Base-by-base conservation (phyloP, 2,113 vertebrate genomes). In the Morone chrysops region DNA sequence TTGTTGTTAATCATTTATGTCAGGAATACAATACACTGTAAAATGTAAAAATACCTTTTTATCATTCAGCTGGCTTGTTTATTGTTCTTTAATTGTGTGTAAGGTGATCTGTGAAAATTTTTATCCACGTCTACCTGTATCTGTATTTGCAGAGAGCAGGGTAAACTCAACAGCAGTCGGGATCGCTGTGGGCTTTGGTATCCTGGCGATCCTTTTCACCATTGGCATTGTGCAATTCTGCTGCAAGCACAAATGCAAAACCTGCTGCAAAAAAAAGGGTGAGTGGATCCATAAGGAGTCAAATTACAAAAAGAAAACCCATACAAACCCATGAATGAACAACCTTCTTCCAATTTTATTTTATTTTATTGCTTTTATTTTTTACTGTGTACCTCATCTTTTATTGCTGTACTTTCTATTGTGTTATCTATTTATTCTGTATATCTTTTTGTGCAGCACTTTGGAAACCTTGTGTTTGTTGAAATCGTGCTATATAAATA, bases 251-350 rank as follows among this genome's bases (percentile, higher is more conserved):
- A 94, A 81, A 76, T 94, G 92, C 88, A 91, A 92, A 82, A 91
- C 87, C 0, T 88, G 78, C 80, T 93, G 85, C 75, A 93, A 94
- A 87, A 94, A 93, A 83, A 94, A 93, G 20, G 43, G 93, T 94
- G 59, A 90, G 90, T 77, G 1, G 2, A 17, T 1, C 22, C 20
- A 63, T 5, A 43, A 51, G 16, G 7, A 14, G 10, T 14, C 36
- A 61, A 7, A 16, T 53, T 62, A 18, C 50, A 36, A 74, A 14
- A 0, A 13, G 31, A 31, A 31, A 31, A 31, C 31, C 31, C 31
- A 31, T 31, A 31, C 31, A 31, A 31, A 31, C 31, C 31, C 31
- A 31, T 31, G 31, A 31, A 31, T 31, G 31, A 31, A 31, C 31
- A 31, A 1, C 31, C 31, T 31, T 31, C 31, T 31, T 31, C 31